Evolutionary conservation across 2,888 invertebrate species (phyloP).

Genomic region (Acanthococcus lagerstroemiae): DNA sequence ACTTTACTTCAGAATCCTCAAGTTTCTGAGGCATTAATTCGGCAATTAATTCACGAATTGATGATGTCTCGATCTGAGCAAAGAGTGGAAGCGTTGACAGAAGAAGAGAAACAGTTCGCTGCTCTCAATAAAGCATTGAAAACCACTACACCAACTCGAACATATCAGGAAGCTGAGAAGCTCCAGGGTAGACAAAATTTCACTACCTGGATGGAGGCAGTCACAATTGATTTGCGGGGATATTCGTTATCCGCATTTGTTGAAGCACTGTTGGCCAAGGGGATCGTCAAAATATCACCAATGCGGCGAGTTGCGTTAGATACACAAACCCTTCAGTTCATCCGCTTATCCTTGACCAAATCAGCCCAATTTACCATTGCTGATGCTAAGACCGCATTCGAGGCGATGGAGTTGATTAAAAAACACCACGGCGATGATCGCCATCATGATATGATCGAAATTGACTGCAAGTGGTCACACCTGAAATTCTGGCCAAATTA

Average conservation of each 20-base stretch:
- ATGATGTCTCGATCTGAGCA: no score
- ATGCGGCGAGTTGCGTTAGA: background rate
- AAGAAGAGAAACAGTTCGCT: background rate
- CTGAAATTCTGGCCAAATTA: background rate
- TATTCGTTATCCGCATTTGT: background rate
- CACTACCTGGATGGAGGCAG: background rate
- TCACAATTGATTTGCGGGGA: background rate
- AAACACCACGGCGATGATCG: background rate
- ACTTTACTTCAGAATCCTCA: no score
- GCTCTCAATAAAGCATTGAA: background rate
- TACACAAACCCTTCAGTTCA: background rate
- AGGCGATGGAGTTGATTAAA: background rate
- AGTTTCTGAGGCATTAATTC: no score
- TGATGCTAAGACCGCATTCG: background rate
- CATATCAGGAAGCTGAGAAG: background rate
- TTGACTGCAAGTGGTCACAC: background rate
- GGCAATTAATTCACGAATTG: no score
- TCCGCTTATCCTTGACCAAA: background rate
- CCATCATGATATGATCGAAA: background rate
- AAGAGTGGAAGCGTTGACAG: background rate
- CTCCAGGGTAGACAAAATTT: background rate
- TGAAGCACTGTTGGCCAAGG: background rate
- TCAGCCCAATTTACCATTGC: background rate
- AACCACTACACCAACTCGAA: background rate
- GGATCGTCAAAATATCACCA: background rate